Conservation (phyloP, 2,888 invertebrate species). For the Xanthia icteritia region DNA sequence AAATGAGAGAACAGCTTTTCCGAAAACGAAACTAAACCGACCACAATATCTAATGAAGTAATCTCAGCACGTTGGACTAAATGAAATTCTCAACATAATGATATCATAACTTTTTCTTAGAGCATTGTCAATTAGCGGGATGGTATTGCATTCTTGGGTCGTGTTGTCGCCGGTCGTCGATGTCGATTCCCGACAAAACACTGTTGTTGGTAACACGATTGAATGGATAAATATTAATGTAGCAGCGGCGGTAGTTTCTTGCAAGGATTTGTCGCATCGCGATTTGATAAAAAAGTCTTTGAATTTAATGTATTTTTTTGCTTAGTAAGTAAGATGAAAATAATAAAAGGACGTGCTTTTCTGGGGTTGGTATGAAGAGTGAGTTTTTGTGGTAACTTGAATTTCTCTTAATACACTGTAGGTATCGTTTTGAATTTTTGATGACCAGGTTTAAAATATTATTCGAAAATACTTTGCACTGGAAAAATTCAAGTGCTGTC, state of each 20-base stretch:
- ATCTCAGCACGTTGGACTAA: slow-evolving; percentile 46
- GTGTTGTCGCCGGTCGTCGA: slow-evolving; percentile 65
- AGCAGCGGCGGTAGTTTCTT: slow-evolving; percentile 37
- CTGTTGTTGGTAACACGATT: slow-evolving; percentile 77
- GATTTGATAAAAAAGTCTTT: slow-evolving; percentile 33
- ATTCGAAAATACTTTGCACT: background rate
- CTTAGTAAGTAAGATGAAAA: slow-evolving; percentile 10
- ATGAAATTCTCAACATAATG: slow-evolving; percentile 70
- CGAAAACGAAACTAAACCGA: background rate
- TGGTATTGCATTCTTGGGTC: slow-evolving; percentile 76
- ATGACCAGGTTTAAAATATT: background rate
- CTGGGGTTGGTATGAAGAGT: background rate
- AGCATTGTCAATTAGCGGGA: slow-evolving; percentile 73
- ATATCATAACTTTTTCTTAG: slow-evolving; percentile 65
- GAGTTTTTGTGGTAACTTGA: background rate
- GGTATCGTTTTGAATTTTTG: background rate
- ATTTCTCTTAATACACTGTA: background rate
- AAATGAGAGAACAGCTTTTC: background rate
- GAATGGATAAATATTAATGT: slow-evolving; percentile 78
- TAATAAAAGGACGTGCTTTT: background rate
- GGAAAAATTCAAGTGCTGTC: background rate
- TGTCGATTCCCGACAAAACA: slow-evolving; percentile 70
- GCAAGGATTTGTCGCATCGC: slow-evolving; percentile 53
- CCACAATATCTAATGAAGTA: slow-evolving; percentile 34
- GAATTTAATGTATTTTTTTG: slow-evolving; percentile 38